A percentile compares a stretch with the other conserved stretches of the same genome.
phyloP scores from a whole-genome alignment of 2,797 vertebrate genomes.

The Okamejei kenojei region DNA sequence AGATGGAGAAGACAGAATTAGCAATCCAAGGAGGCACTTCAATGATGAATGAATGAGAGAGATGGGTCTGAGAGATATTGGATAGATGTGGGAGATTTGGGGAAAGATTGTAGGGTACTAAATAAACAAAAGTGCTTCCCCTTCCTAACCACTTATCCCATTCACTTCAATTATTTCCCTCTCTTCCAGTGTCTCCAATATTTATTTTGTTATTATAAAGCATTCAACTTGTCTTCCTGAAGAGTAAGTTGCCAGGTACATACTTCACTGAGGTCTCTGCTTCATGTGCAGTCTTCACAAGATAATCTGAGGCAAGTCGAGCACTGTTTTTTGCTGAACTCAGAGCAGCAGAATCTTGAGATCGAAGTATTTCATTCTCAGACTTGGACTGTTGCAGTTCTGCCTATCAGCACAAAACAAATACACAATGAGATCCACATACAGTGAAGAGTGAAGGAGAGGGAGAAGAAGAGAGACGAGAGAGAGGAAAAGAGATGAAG shows the following conservation, averaged over 20 bases:
- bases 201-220: neutral
- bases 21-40: neutral
- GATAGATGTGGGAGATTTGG: neutral
- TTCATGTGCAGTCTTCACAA: constrained; percentile 58
- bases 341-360: constrained; percentile 59
- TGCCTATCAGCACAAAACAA: constrained; percentile 46
- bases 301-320: constrained; percentile 67
- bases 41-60: neutral
- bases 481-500: too few species aligned
- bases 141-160: too few species aligned
- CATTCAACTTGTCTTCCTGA: neutral
- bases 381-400: constrained; percentile 56
- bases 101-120: neutral
- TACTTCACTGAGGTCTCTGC: constrained; percentile 71
- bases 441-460: neutral
- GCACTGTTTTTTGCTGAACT: constrained; percentile 67
- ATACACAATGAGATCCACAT: neutral
- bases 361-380: constrained; percentile 62
- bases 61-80: neutral
- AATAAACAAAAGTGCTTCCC: neutral
- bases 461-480: too few species aligned
- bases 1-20: neutral
- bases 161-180: too few species aligned
- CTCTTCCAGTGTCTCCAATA: neutral
- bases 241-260: constrained; percentile 41